Evolutionary conservation across 2,113 vertebrate genomes (phyloP).

Genomic region (Zosterops borbonicus): DNA sequence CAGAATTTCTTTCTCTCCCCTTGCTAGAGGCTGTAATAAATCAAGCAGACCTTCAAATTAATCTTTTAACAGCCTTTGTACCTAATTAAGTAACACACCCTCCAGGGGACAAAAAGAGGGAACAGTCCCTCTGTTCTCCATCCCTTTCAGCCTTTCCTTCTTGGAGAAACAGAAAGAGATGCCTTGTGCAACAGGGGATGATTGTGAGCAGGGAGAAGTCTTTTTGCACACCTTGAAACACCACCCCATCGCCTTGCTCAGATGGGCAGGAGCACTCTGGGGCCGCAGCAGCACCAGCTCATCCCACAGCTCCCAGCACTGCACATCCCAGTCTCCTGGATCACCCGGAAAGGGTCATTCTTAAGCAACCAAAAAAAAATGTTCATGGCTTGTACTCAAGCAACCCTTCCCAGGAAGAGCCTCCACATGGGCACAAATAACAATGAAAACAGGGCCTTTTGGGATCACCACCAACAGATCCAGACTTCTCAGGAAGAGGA

Average conservation of each 20-base stretch:
- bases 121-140: neutral
- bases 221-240: neutral
- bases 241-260: rapidly evolving
- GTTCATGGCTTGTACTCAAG: neutral
- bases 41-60: neutral
- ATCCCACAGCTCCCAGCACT: neutral
- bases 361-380: neutral
- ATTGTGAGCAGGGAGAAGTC: rapidly evolving
- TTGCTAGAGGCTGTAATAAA: neutral
- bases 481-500: neutral
- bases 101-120: neutral
- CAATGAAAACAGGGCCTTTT: neutral
- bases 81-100: neutral
- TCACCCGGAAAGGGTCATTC: neutral
- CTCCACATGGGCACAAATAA: neutral
- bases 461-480: neutral
- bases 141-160: neutral
- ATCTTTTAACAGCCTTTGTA: neutral
- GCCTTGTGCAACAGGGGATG: neutral
- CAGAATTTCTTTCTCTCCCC: neutral
- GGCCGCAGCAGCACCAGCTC: neutral
- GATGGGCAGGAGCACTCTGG: rapidly evolving
- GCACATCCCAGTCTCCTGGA: neutral
- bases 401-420: neutral
- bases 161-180: rapidly evolving